Evolutionary conservation across 35 echinoderm and acorn worm genomes (phyloP).

Genomic region (Diadema setosum): DNA sequence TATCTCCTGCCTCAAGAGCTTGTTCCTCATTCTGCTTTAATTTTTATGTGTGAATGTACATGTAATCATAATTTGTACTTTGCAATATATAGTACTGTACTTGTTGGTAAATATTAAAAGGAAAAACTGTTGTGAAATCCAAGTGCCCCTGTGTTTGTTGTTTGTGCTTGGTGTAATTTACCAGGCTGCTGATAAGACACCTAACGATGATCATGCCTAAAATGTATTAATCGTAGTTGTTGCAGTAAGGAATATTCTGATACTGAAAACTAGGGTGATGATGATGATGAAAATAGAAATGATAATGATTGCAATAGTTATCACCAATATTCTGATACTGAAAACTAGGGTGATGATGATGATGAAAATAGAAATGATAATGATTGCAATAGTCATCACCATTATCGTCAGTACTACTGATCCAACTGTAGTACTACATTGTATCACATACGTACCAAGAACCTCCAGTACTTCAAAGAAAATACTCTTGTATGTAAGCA

Average conservation of each 20-base stretch:
- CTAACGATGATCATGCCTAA: not conserved
- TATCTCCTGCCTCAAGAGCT: too few species aligned
- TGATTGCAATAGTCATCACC: too few species aligned
- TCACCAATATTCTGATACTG: not conserved
- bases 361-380: not conserved
- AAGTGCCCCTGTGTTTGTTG: not conserved
- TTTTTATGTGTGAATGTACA: too few species aligned
- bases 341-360: not conserved
- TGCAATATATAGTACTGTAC: slow-evolving; percentile 8
- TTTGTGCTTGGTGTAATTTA: not conserved
- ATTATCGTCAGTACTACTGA: too few species aligned
- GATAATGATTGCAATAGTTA: not conserved
- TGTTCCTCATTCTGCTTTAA: too few species aligned
- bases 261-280: not conserved
- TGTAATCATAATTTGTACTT: not conserved
- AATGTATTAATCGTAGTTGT: not conserved
- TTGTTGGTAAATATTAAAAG: not conserved
- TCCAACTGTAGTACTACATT: too few species aligned
- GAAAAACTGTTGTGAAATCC: not conserved
- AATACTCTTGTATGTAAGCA: too few species aligned
- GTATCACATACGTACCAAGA: too few species aligned
- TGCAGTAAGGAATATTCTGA: not conserved
- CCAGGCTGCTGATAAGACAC: not conserved
- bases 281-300: not conserved
- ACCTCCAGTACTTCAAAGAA: too few species aligned